phyloP scores from a whole-genome alignment of 2,113 vertebrate genomes.

The Nesoenas mayeri region DNA sequence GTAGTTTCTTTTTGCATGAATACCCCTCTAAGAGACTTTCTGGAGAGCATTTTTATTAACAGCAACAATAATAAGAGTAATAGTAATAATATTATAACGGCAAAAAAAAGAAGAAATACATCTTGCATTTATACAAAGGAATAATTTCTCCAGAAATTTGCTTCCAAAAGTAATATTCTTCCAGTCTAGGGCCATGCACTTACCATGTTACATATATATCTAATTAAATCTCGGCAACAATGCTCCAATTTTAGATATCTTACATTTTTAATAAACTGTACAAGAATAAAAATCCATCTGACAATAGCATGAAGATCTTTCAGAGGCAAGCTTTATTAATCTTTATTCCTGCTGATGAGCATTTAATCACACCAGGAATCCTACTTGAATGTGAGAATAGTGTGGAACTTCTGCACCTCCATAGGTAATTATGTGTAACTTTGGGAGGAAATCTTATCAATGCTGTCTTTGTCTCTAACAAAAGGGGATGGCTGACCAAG shows the following conservation, averaged over 20 bases:
- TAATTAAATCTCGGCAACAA: neutral
- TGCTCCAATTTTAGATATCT: neutral
- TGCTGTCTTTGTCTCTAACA: neutral
- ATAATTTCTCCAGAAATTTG: neutral
- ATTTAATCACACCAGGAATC: neutral
- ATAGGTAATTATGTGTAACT: neutral
- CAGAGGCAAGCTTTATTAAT: neutral
- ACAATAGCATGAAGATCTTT: neutral
- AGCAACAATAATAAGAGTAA: neutral
- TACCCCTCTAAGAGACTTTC: neutral
- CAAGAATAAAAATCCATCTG: slow-evolving; percentile 11
- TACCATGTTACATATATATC: neutral
- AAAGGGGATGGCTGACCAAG: neutral
- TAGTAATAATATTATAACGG: neutral
- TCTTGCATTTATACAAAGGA: neutral
- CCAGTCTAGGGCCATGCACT: neutral
- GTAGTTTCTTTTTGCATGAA: neutral
- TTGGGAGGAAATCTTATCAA: neutral
- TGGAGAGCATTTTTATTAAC: neutral
- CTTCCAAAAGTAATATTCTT: neutral
- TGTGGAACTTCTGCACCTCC: neutral
- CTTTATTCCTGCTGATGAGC: neutral
- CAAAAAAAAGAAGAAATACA: neutral
- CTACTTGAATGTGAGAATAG: neutral
- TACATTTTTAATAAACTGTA: slow-evolving; percentile 14